A percentile compares a stretch with the other conserved stretches of the same genome.
These are phyloP conservation scores for Leptinotarsa undecemlineata DNA, from an alignment of 1,140 invertebrate species.

Conservation along the genomic window DNA sequence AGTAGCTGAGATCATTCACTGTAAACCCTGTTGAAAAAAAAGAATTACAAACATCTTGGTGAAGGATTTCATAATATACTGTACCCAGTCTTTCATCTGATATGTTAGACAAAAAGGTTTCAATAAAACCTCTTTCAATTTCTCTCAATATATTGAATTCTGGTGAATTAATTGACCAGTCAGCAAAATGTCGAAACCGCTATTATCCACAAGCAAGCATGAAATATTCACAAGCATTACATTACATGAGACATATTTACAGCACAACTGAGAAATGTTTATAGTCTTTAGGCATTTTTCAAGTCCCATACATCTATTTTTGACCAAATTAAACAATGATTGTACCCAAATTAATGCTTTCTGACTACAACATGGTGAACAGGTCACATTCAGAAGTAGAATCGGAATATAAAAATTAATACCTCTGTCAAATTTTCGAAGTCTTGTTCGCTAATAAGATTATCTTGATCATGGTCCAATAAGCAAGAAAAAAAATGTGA, in stretches of 20 bases:
- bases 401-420: neutral
- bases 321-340: too few species aligned
- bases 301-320: neutral
- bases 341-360: too few species aligned
- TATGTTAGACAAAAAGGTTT: conserved; percentile 64
- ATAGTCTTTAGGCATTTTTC: neutral
- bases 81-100: conserved; percentile 52
- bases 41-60: conserved; percentile 14
- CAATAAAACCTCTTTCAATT: conserved; percentile 68
- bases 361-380: too few species aligned
- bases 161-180: conserved; percentile 71
- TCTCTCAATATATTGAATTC: conserved; percentile 70
- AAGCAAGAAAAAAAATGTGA: conserved; percentile 70
- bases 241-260: conserved; percentile 8
- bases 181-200: conserved; percentile 72
- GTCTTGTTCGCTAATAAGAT: conserved; percentile 69
- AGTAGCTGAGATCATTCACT: conserved; percentile 49
- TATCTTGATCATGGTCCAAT: conserved; percentile 71
- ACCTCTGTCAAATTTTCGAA: conserved; percentile 71
- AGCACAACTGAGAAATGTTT: neutral
- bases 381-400: neutral
- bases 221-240: conserved; percentile 31
- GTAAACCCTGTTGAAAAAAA: conserved; percentile 45
- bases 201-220: conserved; percentile 53
- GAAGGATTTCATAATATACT: conserved; percentile 8